Evolutionary conservation across 2,888 invertebrate genomes (phyloP), one percentile per base, ranked within the genome.

Genomic region (Acronicta alni): DNA sequence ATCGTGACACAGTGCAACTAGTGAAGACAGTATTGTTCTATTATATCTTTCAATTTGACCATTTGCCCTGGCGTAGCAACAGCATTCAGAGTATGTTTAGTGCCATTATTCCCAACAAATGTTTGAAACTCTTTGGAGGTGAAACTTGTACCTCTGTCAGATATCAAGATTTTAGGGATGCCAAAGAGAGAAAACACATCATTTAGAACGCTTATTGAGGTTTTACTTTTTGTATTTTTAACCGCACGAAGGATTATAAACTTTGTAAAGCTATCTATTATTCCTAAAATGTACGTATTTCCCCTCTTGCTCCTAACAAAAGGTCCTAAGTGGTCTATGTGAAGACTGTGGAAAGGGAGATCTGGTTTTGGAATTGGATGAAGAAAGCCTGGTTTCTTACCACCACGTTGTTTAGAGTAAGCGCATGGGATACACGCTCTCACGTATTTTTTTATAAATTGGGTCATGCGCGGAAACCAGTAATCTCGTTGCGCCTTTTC

Each of bases 381-480:
- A 3, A 45, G 17, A 15, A 32, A 35, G 8, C 51, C 42, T 12
- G 10, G 20, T 32, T 32, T 32, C 41, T 42, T 52, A 12, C 51
- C 51, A 32, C 30, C 42, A 12, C 42, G 2, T 52, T 52, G 32
- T 12, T 52, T 42, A 9, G 49, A 39, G 12, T 52, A 52, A 2
- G 42, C 42, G 12, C 42, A 42, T n/a, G 30, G 26, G 14, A 49
- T 32, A 20, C 51, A 51, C 4, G 51, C 41, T 30, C n/a, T 14
- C 14, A 45, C 45, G 10, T 45, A 45, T 3, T 45, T 45, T 45
- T 32, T 45, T 17, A 45, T 35, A n/a, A 42, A 52, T 32, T 18
- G 18, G 4, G 18, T 32, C 42, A 43, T 43, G 18, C 12, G 14
- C 8, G 51, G 42, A 35, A 52, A 52, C 42, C 42, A 52, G 12